Evolutionary conservation across 92 coral and sea anemone genomes (phyloP).

Genomic region (Umimayanthus kanabou): DNA sequence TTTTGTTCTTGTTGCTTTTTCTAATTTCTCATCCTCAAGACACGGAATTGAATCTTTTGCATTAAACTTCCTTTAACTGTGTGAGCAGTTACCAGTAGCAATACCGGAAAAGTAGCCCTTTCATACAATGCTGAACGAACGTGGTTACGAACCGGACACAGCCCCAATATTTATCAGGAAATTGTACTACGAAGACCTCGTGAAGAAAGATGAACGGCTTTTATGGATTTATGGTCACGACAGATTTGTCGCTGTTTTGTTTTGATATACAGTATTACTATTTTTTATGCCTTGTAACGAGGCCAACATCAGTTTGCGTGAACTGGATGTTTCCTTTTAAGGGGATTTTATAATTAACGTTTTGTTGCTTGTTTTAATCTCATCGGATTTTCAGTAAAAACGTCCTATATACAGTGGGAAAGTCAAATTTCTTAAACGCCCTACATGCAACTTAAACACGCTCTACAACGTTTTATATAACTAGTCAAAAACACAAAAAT

Average conservation of each 20-base stretch:
- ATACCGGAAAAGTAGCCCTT: too few species aligned
- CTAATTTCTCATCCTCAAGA: not conserved
- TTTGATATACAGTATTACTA: too few species aligned
- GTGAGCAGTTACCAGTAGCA: too few species aligned
- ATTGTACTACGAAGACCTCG: not conserved
- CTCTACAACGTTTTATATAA: not conserved
- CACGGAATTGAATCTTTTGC: not conserved
- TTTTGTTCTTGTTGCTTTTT: not conserved
- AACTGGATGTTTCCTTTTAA: not conserved
- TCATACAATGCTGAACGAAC: too few species aligned
- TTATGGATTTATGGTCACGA: not conserved
- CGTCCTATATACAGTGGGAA: not conserved
- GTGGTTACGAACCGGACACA: too few species aligned
- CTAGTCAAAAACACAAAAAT: not conserved
- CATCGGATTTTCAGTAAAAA: not conserved
- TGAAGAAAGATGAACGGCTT: not conserved
- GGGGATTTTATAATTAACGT: not conserved
- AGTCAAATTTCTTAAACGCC: not conserved
- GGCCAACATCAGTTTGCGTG: not conserved
- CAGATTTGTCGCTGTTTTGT: not conserved
- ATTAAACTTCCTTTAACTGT: too few species aligned
- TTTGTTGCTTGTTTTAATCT: not conserved
- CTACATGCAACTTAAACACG: not conserved
- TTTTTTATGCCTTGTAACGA: not conserved
- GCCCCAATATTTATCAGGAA: not conserved